Percentiles rank a stretch among this genome's conserved stretches.
Evolutionary conservation across 23 tunicate genomes (phyloP).

Genomic region (Oikopleura dioica): DNA sequence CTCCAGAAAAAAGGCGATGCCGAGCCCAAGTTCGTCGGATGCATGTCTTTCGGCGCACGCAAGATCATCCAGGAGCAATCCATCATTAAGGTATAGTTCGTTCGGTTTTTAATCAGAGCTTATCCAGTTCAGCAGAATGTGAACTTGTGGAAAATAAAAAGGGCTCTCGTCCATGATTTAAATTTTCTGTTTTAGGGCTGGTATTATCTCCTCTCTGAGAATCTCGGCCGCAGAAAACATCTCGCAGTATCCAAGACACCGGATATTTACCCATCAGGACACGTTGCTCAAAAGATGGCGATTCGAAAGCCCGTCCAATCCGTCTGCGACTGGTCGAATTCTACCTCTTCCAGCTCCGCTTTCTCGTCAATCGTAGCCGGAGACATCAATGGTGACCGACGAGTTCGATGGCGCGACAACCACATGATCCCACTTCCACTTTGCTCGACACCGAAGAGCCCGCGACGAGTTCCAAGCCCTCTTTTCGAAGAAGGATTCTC

Average conservation of each 20-base stretch:
- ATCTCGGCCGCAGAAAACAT: constrained; percentile 31
- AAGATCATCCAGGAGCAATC: constrained; percentile 5
- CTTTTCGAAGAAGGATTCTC: background rate
- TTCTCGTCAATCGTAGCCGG: background rate
- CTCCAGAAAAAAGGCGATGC: background rate
- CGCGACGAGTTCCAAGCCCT: background rate
- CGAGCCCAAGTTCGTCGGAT: background rate
- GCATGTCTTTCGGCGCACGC: background rate
- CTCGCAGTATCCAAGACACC: constrained; percentile 17
- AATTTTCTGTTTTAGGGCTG: constrained; percentile 26
- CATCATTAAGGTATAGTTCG: constrained; percentile 1
- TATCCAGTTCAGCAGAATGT: too few relatives aligned
- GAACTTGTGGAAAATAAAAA: background rate
- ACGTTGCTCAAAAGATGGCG: background rate
- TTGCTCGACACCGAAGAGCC: too few relatives aligned
- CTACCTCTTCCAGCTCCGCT: background rate
- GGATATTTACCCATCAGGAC: background rate
- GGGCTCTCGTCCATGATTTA: background rate
- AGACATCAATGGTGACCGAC: background rate
- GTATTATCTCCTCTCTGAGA: constrained; percentile 30
- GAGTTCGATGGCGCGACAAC: background rate
- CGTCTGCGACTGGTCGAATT: too few relatives aligned
- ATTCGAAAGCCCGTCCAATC: background rate
- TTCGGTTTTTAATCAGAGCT: too few relatives aligned
- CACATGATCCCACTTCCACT: background rate